Conservation (phyloP, 2,797 vertebrate species). For the Pitangus sulphuratus region DNA sequence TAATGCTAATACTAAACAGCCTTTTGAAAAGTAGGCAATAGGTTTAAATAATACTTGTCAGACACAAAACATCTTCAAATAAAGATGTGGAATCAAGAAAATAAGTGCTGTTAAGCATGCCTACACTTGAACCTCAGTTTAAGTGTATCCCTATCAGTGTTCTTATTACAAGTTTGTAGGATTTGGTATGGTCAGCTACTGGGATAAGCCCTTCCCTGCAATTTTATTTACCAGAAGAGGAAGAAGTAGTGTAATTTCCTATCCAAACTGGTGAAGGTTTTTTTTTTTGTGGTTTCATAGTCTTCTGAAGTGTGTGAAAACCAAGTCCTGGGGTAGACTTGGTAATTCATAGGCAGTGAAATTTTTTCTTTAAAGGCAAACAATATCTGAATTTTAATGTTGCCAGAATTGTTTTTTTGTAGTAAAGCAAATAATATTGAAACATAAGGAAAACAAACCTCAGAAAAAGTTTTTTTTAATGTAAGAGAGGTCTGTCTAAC, state of each 20-base stretch:
- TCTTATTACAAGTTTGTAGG: not conserved
- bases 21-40: not conserved
- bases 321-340: not conserved
- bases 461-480: not conserved
- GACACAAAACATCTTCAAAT: not conserved
- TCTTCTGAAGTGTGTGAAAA: not conserved
- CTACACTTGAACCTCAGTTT: not conserved
- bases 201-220: not conserved
- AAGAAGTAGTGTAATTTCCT: not conserved
- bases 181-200: not conserved
- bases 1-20: not conserved
- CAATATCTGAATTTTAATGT: not conserved
- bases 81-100: not conserved
- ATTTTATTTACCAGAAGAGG: not conserved
- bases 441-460: accelerated
- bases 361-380: not conserved
- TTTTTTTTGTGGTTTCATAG: not conserved
- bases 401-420: not conserved
- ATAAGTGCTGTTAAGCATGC: not conserved
- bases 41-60: not conserved
- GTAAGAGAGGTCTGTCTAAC: not conserved
- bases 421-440: not conserved
- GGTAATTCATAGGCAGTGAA: not conserved
- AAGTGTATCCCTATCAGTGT: accelerated
- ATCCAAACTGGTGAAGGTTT: not conserved